phyloP scores from a whole-genome alignment of 2,797 vertebrate species.

The Brotula barbata region DNA sequence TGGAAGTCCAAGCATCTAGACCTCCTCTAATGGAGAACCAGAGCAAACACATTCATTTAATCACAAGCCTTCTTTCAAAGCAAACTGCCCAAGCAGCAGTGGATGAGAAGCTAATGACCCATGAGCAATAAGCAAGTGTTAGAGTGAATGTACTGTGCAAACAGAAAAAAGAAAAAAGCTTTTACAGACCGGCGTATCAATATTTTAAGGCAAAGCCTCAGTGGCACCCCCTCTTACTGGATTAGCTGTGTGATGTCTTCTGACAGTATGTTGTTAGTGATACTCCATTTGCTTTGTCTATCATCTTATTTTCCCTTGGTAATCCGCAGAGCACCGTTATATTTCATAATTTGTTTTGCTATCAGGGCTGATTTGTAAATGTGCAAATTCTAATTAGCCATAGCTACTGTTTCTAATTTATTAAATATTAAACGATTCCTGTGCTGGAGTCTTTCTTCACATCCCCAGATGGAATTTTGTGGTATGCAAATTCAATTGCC shows the following conservation, averaged over 20 bases:
- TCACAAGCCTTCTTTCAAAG: conserved; percentile 85
- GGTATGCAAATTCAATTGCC: conserved; percentile 91
- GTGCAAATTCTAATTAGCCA: conserved; percentile 99
- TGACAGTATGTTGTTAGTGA: conserved; percentile 97
- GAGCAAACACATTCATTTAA: conserved; percentile 87
- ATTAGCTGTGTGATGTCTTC: conserved; percentile 97
- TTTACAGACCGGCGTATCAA: conserved; percentile 98
- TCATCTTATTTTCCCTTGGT: conserved; percentile 93
- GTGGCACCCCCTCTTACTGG: conserved; percentile 90
- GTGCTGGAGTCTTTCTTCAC: conserved; percentile 87
- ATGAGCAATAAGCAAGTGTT: conserved; percentile 98
- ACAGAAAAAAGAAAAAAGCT: conserved; percentile 79
- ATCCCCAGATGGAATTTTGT: conserved; percentile 92
- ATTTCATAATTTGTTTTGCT: conserved; percentile 99
- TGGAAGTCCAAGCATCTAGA: conserved; percentile 60
- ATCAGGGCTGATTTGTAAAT: conserved; percentile 99
- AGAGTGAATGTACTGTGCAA: conserved; percentile 89
- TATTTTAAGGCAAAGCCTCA: conserved; percentile 98
- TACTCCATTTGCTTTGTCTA: conserved; percentile 99
- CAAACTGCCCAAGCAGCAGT: conserved; percentile 83
- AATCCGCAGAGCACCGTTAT: conserved; percentile 92
- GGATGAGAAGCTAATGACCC: conserved; percentile 96
- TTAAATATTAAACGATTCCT: conserved; percentile 99
- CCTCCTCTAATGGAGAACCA: conserved; percentile 74
- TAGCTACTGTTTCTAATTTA: conserved; percentile 93